These are phyloP conservation scores for Pterostichus madidus DNA, from an alignment of 2,888 invertebrate species.

Conservation along the genomic window DNA sequence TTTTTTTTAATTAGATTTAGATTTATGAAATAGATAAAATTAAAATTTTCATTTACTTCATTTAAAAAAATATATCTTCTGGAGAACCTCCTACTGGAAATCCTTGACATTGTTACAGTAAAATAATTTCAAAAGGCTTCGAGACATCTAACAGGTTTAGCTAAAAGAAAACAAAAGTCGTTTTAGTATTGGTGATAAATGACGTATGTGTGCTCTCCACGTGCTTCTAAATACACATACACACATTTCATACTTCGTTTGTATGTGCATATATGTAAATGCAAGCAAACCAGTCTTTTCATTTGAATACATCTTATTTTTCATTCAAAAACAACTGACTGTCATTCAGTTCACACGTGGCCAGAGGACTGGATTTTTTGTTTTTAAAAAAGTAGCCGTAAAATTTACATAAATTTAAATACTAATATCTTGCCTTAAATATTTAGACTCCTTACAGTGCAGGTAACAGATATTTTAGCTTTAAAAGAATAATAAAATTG, in stretches of 20 bases:
- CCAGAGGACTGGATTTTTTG: neutral
- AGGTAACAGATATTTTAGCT: too few relatives aligned
- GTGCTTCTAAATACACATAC: slow-evolving; percentile 8
- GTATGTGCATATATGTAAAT: neutral
- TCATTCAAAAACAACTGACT: slow-evolving; percentile 21
- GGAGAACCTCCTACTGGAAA: neutral
- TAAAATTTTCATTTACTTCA: too few relatives aligned
- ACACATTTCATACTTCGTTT: neutral
- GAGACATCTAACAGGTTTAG: neutral
- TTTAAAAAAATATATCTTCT: neutral
- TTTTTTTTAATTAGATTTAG: too few relatives aligned
- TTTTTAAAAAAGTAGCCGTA: neutral
- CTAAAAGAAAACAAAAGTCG: slow-evolving; percentile 10
- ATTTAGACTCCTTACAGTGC: too few relatives aligned
- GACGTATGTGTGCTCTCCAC: slow-evolving; percentile 5
- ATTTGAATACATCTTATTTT: slow-evolving; percentile 9
- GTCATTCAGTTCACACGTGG: slow-evolving; percentile 20
- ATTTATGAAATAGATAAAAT: too few relatives aligned
- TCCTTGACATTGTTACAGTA: neutral
- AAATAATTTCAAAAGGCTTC: neutral
- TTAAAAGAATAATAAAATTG: too few relatives aligned
- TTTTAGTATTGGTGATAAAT: neutral
- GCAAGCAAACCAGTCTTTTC: slow-evolving; percentile 10
- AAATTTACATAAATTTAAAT: slow-evolving; percentile 42
- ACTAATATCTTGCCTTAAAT: neutral